These are phyloP conservation scores for Archips crataeganus DNA, from an alignment of 2,888 invertebrate species.

Conservation along the genomic window DNA sequence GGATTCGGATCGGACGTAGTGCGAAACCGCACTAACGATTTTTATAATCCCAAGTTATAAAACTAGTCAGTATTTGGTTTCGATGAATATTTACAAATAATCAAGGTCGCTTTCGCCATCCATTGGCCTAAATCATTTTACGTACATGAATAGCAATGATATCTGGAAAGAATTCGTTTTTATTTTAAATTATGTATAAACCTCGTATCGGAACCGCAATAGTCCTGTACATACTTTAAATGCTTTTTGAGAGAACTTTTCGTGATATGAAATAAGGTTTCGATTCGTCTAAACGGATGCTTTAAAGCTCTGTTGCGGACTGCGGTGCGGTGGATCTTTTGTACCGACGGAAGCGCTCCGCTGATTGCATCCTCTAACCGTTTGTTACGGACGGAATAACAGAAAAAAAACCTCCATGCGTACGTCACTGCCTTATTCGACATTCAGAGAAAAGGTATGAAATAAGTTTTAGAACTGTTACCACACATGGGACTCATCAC, in stretches of 20 bases:
- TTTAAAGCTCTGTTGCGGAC: not conserved
- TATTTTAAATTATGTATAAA: conserved; percentile 6
- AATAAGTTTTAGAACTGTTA: not conserved
- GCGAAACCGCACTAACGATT: no score
- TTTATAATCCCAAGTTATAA: no score
- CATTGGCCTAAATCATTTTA: not conserved
- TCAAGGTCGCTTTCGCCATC: not conserved
- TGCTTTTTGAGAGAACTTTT: not conserved
- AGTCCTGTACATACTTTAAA: not conserved
- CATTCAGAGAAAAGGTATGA: conserved; percentile 6
- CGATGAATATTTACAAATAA: conserved; percentile 14
- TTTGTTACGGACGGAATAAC: conserved; percentile 39
- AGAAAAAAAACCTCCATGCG: conserved; percentile 28
- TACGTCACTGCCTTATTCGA: conserved; percentile 9
- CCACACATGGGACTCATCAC: no score
- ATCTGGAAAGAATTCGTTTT: not conserved
- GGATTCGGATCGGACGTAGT: no score
- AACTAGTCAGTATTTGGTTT: not conserved
- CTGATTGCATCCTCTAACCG: conserved; percentile 39
- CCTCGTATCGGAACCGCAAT: not conserved
- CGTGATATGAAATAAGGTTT: conserved; percentile 4
- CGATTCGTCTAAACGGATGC: conserved; percentile 22
- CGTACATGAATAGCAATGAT: conserved; percentile 2
- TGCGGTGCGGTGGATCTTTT: conserved; percentile 26
- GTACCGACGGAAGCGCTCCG: conserved; percentile 33